Evolutionary conservation across 37 sponge, comb jelly and placozoan genomes (phyloP).

Genomic region (Oscarella lobularis): DNA sequence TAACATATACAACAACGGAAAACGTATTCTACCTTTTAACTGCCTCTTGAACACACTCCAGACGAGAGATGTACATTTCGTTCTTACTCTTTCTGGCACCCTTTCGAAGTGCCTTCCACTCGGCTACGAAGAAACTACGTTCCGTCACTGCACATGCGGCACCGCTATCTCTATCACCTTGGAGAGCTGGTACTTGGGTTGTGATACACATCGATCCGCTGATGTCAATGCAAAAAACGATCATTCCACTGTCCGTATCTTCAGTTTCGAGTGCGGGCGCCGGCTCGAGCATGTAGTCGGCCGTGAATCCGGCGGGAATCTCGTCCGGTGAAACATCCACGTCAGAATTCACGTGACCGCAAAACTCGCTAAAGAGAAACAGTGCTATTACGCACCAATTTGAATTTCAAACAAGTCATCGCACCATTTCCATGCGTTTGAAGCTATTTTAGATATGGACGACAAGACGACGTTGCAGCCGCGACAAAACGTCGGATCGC

Average conservation of each 20-base stretch:
- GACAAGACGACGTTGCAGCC: constrained; percentile 53
- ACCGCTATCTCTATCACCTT: constrained; percentile 34
- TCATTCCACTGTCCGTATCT: constrained; percentile 22
- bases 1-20: neutral
- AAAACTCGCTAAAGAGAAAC: constrained; percentile 64
- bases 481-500: constrained; percentile 33
- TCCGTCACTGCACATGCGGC: no score
- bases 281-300: constrained; percentile 70
- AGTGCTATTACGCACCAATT: neutral
- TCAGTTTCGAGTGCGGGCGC: neutral
- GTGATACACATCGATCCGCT: constrained; percentile 78
- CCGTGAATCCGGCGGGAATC: constrained; percentile 6
- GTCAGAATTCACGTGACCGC: constrained; percentile 49
- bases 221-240: constrained; percentile 78
- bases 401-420: neutral
- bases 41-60: constrained; percentile 79
- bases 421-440: constrained; percentile 65
- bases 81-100: constrained; percentile 19
- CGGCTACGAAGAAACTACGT: constrained; percentile 30
- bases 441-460: constrained; percentile 33
- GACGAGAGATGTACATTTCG: constrained; percentile 43
- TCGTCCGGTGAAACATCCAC: constrained; percentile 13
- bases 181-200: constrained; percentile 59
- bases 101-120: constrained; percentile 46
- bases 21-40: constrained; percentile 45